Conservation (phyloP, 2,797 vertebrate species). For the Myoxocephalus aenaeus region DNA sequence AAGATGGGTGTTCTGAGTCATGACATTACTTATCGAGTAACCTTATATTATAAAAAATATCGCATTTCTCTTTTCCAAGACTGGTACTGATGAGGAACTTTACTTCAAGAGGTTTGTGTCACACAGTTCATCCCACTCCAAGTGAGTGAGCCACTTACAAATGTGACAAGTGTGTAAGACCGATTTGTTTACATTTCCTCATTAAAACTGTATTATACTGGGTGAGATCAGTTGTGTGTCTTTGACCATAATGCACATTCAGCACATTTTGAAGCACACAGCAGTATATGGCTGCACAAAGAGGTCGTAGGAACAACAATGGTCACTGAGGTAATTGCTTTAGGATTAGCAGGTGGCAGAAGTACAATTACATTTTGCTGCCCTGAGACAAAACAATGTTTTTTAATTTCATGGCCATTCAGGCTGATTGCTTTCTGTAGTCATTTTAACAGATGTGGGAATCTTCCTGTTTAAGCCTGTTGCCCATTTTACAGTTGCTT, state of each 20-base stretch:
- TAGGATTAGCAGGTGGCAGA: not conserved
- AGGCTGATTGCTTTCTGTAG: constrained; percentile 18
- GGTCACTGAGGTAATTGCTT: not conserved
- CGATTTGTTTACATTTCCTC: not conserved
- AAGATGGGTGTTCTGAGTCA: not conserved
- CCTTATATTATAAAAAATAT: constrained; percentile 15
- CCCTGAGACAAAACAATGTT: constrained; percentile 18
- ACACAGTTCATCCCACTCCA: constrained; percentile 20
- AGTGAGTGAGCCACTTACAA: constrained; percentile 1
- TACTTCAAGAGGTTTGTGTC: constrained; percentile 9
- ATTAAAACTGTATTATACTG: not conserved
- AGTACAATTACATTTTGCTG: not conserved
- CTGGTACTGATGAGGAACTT: not conserved
- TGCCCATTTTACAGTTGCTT: constrained; percentile 32
- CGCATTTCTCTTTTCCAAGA: not conserved
- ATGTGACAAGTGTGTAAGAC: constrained; percentile 19
- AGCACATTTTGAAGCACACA: not conserved
- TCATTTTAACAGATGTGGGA: constrained; percentile 17
- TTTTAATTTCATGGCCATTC: constrained; percentile 10
- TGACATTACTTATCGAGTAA: not conserved
- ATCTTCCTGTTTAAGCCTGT: constrained; percentile 7
- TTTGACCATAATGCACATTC: not conserved
- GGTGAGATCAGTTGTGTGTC: not conserved
- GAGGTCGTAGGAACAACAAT: not conserved
- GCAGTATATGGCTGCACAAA: not conserved